Conservation (phyloP, 2,888 invertebrate species). For the Pharmacophagus antenor region DNA sequence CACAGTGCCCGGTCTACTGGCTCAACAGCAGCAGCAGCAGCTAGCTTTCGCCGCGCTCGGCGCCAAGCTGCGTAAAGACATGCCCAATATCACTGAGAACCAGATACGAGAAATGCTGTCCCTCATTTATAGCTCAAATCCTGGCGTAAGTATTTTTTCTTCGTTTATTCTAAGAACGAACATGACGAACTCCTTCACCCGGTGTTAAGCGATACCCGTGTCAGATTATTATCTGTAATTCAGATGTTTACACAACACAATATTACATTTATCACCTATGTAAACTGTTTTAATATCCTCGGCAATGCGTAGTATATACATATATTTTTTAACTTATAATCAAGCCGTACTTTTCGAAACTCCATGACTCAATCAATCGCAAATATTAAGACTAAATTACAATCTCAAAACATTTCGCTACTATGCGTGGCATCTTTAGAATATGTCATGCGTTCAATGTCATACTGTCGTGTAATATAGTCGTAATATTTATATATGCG, state of each 20-base stretch:
- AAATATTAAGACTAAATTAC: too few species aligned
- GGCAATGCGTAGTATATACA: too few species aligned
- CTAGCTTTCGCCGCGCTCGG: conserved; percentile 70
- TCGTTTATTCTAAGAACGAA: not conserved
- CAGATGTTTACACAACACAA: not conserved
- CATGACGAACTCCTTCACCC: not conserved
- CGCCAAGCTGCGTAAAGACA: conserved; percentile 82
- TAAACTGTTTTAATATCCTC: too few species aligned
- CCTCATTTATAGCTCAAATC: conserved; percentile 82
- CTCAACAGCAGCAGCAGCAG: conserved; percentile 66
- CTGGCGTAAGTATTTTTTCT: conserved; percentile 51
- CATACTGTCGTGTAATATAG: too few species aligned
- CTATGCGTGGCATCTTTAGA: too few species aligned
- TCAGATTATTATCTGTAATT: not conserved
- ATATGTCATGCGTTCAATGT: too few species aligned
- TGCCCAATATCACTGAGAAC: conserved; percentile 81
- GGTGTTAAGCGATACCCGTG: not conserved
- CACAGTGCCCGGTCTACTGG: conserved; percentile 56
- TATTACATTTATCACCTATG: too few species aligned
- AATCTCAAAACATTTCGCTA: too few species aligned
- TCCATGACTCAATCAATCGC: too few species aligned
- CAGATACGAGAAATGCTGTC: conserved; percentile 83
- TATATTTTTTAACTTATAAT: too few species aligned
- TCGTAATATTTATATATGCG: too few species aligned
- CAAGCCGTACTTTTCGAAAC: too few species aligned